phyloP scores from a whole-genome alignment of 2,113 vertebrate species.

The Elanoides forficatus region DNA sequence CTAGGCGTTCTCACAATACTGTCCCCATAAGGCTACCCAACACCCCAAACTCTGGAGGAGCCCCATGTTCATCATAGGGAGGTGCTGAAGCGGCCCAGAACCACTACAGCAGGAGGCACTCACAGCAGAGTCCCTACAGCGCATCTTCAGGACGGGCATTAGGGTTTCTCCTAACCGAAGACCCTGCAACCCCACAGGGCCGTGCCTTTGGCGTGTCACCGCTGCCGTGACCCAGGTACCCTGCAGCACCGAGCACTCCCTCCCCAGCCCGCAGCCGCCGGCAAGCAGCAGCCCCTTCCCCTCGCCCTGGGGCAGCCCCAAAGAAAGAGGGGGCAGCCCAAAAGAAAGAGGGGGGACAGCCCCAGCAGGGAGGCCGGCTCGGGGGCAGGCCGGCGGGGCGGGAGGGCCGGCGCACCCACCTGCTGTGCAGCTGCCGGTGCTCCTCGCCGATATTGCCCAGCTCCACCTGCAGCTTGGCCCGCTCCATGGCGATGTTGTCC shows the following conservation, averaged over 20 bases:
- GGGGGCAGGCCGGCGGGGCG: neutral
- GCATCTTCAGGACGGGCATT: fast-evolving
- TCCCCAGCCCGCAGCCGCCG: fast-evolving
- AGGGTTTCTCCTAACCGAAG: fast-evolving
- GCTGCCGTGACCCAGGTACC: fast-evolving
- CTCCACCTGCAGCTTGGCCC: constrained; percentile 80
- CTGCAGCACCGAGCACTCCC: fast-evolving
- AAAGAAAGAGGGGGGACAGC: too few species aligned
- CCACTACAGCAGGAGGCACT: neutral
- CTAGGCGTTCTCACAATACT: fast-evolving
- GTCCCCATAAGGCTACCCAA: neutral
- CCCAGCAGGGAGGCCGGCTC: neutral
- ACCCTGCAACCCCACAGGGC: fast-evolving
- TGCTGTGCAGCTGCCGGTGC: constrained; percentile 70
- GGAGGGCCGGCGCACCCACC: constrained; percentile 52
- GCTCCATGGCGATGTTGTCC: constrained; percentile 74
- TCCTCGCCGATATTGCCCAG: constrained; percentile 73
- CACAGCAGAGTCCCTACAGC: fast-evolving
- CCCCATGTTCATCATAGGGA: fast-evolving
- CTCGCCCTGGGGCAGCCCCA: fast-evolving
- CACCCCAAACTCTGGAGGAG: fast-evolving
- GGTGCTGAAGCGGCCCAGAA: fast-evolving
- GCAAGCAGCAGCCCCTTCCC: neutral
- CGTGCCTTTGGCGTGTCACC: fast-evolving
- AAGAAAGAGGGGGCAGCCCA: neutral